Evolutionary conservation across 2,797 vertebrate species (phyloP), one percentile per base, ranked within the genome.

Genomic region (Notolepis coatsorum): DNA sequence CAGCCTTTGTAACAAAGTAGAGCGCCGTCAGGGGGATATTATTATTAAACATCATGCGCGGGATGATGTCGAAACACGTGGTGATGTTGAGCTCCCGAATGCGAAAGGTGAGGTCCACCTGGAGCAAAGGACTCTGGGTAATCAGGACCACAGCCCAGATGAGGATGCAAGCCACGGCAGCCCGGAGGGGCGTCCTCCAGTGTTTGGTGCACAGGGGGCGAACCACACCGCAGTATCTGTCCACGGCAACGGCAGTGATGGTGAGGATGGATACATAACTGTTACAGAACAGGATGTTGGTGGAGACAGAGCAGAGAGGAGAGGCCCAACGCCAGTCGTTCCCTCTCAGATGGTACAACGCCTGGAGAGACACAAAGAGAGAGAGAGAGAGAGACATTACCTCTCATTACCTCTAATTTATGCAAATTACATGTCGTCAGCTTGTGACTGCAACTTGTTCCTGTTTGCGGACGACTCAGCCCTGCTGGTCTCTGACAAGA

Each of bases 31-130:
- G 27, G 2, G 2, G n/a, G 17, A 0, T 1, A 10, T 6, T 20
- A 0, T 10, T 28, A 71, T n/a, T n/a, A n/a, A 85, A 84, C 30
- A 49, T n/a, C 0, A 1, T 6, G 54, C 21, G 43, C 12, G 75
- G 71, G 51, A 87, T 43, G 12, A 77, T 20, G 33, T 79, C 66
- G 18, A 84, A 88, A 37, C 51, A 75, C 42, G 76, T 73, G 28
- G 47, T 65, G 38, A 58, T 48, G 10, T 61, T 25, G n/a, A 74
- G 48, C 28, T 65, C 20, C 0, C n/a, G 7, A 10, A 80, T 1
- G 0, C 2, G 3, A 37, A 67, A 64, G 33, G 33, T 47, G 5
- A 76, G 43, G 27, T 59, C 17, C 9, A 10, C 23, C 18, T 62
- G 66, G 49, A 80, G 38, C 37, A 84, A 24, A 1, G 74, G 74